These are phyloP conservation scores for Busseola fusca DNA, from an alignment of 2,888 invertebrate genomes.

Conservation along the genomic window DNA sequence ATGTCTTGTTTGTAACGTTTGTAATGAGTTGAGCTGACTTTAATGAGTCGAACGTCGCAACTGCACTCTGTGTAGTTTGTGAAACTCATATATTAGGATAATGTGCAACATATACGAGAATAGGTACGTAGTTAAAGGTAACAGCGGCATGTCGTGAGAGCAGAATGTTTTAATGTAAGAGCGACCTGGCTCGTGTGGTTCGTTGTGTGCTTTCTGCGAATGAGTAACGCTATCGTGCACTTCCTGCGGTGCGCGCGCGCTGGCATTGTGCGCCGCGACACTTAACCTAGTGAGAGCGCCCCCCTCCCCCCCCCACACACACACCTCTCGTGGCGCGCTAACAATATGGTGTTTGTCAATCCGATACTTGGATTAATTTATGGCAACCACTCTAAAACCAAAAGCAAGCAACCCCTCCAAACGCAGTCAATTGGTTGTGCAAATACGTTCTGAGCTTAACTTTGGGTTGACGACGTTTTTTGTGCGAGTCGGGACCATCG, in stretches of 20 bases:
- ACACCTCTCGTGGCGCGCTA: constrained; percentile 23
- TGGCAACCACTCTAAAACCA: constrained; percentile 73
- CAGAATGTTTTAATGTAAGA: constrained; percentile 27
- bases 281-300: constrained; percentile 63
- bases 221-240: constrained; percentile 63
- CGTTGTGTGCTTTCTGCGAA: constrained; percentile 72
- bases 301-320: constrained; percentile 13
- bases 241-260: constrained; percentile 58
- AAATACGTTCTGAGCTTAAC: constrained; percentile 48
- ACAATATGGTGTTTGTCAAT: constrained; percentile 67
- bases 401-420: constrained; percentile 71
- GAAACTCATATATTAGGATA: not conserved
- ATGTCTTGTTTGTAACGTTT: not conserved
- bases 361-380: constrained; percentile 73
- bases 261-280: constrained; percentile 54
- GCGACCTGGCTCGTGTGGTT: constrained; percentile 54
- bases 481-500: constrained; percentile 24
- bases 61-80: not conserved
- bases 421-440: constrained; percentile 70
- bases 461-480: constrained; percentile 51
- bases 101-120: not conserved
- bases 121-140: not conserved
- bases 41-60: not conserved
- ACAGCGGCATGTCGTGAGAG: constrained; percentile 11
- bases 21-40: not conserved